Percentiles rank a stretch among this genome's conserved stretches.
phyloP scores from a whole-genome alignment of 2,113 vertebrate species.

The Phycodurus eques region DNA sequence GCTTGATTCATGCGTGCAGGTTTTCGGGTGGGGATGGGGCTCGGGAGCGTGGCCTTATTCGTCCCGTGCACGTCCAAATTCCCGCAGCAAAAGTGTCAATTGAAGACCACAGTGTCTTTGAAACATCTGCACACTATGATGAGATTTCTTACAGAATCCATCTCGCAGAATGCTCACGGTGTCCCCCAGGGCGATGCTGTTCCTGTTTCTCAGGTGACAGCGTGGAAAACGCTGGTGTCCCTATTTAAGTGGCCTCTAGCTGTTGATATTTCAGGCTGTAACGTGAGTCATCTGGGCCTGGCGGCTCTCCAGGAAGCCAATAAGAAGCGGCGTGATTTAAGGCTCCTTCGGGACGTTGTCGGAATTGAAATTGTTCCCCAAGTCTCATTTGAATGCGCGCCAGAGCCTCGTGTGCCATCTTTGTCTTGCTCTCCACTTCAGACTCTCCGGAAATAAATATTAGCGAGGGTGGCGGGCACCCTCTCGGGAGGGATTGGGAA shows the following conservation, averaged over 20 bases:
- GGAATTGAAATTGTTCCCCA: neutral
- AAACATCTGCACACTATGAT: neutral
- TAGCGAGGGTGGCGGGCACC: too few relatives aligned
- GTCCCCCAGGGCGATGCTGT: neutral
- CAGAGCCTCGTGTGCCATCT: neutral
- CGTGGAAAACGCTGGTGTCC: neutral
- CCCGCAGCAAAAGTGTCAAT: neutral
- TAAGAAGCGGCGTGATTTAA: neutral
- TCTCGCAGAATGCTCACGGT: neutral
- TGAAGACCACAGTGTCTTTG: neutral
- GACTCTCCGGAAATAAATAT: too few relatives aligned
- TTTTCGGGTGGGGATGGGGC: neutral
- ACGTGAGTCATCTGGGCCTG: neutral
- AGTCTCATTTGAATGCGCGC: constrained; percentile 8
- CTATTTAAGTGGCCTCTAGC: neutral
- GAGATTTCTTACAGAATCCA: too few relatives aligned
- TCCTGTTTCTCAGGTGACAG: neutral
- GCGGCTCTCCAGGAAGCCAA: neutral
- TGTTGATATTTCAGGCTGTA: neutral
- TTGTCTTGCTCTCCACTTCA: neutral
- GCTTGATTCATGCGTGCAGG: neutral
- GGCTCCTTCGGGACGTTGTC: neutral
- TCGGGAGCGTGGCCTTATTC: neutral
- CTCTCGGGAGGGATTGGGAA: neutral
- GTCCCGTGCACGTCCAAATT: neutral